Conservation (phyloP, 1,140 invertebrate genomes). For the Heliconius nattereri region DNA sequence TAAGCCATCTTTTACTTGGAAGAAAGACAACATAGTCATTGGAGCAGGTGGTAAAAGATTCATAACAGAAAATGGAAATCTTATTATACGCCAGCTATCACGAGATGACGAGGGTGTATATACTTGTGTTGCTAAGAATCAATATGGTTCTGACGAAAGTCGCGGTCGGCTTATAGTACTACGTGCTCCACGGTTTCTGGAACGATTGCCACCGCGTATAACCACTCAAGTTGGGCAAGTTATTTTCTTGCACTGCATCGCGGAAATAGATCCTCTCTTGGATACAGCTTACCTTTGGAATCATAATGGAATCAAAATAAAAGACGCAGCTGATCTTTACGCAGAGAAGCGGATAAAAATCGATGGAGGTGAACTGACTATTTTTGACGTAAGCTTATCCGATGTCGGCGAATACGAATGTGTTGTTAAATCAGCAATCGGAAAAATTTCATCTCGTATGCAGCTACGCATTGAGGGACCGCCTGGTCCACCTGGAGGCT, state of each 20-base stretch:
- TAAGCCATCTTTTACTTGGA: constrained; percentile 93
- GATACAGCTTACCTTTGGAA: constrained; percentile 95
- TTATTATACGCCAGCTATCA: constrained; percentile 93
- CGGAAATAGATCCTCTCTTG: constrained; percentile 89
- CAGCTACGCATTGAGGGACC: constrained; percentile 90
- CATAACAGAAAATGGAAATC: constrained; percentile 91
- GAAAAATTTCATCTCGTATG: constrained; percentile 87
- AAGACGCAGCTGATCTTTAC: constrained; percentile 82
- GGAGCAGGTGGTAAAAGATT: constrained; percentile 89
- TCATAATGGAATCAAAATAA: constrained; percentile 91
- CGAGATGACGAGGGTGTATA: constrained; percentile 94
- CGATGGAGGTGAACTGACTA: constrained; percentile 88
- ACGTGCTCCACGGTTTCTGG: constrained; percentile 86
- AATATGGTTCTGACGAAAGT: constrained; percentile 90
- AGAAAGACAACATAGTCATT: constrained; percentile 92
- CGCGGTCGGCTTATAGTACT: constrained; percentile 92
- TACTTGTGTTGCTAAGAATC: constrained; percentile 92
- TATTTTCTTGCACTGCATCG: constrained; percentile 90
- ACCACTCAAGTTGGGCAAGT: constrained; percentile 86
- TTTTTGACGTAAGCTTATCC: constrained; percentile 91
- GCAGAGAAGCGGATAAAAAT: constrained; percentile 80
- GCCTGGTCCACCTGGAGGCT: constrained; percentile 90
- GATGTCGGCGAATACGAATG: constrained; percentile 95
- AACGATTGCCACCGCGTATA: constrained; percentile 85
- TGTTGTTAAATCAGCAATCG: constrained; percentile 93